Conservation (phyloP, 2,113 vertebrate species). For the Athene noctua region DNA sequence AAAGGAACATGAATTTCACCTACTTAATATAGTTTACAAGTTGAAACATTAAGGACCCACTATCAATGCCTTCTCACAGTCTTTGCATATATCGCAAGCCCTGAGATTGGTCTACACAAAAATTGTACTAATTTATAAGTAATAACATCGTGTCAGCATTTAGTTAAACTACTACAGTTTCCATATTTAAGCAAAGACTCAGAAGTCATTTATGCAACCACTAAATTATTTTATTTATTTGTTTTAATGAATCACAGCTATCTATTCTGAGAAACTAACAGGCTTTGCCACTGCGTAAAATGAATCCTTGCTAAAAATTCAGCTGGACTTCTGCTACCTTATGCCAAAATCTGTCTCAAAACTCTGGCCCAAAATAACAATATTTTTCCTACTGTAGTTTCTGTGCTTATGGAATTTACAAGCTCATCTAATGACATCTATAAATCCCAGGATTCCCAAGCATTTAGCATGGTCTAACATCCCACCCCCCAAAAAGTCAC, state of each 20-base stretch:
- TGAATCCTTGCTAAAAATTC: background rate
- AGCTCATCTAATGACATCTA: background rate
- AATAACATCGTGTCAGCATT: background rate
- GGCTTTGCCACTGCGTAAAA: background rate
- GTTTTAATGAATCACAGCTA: background rate
- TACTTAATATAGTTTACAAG: background rate
- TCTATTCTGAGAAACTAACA: background rate
- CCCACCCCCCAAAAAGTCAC: background rate
- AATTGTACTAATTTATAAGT: background rate
- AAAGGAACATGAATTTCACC: background rate
- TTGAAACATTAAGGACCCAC: background rate
- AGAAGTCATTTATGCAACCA: background rate
- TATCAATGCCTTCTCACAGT: background rate
- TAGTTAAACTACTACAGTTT: background rate
- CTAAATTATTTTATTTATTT: background rate
- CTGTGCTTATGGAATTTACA: background rate
- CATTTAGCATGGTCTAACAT: background rate
- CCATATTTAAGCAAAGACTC: background rate
- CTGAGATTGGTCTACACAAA: background rate
- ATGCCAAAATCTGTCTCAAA: background rate
- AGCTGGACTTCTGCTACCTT: background rate
- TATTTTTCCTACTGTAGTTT: background rate
- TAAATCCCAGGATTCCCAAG: background rate
- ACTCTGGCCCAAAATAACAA: background rate
- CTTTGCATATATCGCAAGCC: background rate